Conservation (phyloP, 1,140 invertebrate species). For the Oscheius sp. region DNA sequence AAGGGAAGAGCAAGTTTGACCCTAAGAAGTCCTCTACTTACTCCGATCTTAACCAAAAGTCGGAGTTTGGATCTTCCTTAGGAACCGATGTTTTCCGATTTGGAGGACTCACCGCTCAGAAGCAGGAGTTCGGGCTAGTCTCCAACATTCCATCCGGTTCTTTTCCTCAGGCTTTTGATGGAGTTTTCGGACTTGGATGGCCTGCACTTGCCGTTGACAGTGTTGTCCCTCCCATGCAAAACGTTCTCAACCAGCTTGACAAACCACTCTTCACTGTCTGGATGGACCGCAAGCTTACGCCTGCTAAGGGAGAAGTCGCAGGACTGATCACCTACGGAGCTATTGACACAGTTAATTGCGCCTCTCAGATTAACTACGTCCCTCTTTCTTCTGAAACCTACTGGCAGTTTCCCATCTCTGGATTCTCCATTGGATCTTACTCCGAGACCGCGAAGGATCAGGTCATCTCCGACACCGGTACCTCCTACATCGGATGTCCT, state of each 20-base stretch:
- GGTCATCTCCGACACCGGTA: slow-evolving; percentile 52
- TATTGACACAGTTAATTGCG: slow-evolving; percentile 48
- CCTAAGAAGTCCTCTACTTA: slow-evolving; percentile 40
- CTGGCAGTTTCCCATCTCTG: slow-evolving; percentile 47
- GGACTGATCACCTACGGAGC: slow-evolving; percentile 53
- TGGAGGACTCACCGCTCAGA: slow-evolving; percentile 36
- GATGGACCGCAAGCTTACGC: slow-evolving; percentile 44
- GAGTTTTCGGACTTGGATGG: slow-evolving; percentile 50
- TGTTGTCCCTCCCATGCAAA: slow-evolving; percentile 49
- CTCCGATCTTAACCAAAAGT: slow-evolving; percentile 28
- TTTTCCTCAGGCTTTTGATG: slow-evolving; percentile 48
- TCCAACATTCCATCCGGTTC: slow-evolving; percentile 44
- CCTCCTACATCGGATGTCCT: slow-evolving; percentile 42
- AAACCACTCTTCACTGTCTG: slow-evolving; percentile 48
- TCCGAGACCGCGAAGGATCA: slow-evolving; percentile 23
- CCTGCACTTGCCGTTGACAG: slow-evolving; percentile 46
- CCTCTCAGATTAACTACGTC: slow-evolving; percentile 41
- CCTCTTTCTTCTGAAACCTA: slow-evolving; percentile 43
- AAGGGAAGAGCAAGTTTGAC: slow-evolving; percentile 49
- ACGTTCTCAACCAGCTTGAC: slow-evolving; percentile 44
- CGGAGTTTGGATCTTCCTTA: slow-evolving; percentile 44
- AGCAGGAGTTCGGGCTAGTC: slow-evolving; percentile 45
- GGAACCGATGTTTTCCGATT: slow-evolving; percentile 37
- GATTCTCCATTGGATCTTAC: slow-evolving; percentile 43
- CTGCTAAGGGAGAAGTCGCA: slow-evolving; percentile 29